Percentiles rank a stretch among this genome's conserved stretches.
These are phyloP conservation scores for Asteroscopus sphinx DNA, from an alignment of 2,888 invertebrate genomes.

Conservation along the genomic window DNA sequence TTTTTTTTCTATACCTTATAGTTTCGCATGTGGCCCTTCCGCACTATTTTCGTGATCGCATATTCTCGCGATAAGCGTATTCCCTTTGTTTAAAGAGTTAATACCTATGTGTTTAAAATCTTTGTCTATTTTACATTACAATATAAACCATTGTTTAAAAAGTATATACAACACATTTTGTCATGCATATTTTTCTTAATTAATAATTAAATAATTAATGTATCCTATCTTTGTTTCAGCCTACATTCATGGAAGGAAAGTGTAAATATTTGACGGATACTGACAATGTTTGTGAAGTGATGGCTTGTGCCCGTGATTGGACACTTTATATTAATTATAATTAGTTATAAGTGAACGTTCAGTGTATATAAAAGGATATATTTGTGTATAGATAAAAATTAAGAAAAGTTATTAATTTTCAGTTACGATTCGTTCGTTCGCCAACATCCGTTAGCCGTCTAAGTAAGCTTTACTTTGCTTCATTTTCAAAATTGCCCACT, in stretches of 20 bases:
- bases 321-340: slow-evolving; percentile 7
- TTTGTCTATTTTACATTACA: too few species aligned
- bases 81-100: too few species aligned
- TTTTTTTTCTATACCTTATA: too few species aligned
- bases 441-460: background rate
- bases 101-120: too few species aligned
- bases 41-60: too few species aligned
- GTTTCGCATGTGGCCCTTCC: too few species aligned
- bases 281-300: slow-evolving; percentile 22
- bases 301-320: slow-evolving; percentile 7
- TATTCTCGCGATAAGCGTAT: too few species aligned
- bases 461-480: background rate
- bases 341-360: slow-evolving; percentile 16
- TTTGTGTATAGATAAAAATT: too few species aligned
- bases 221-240: slow-evolving; percentile 71
- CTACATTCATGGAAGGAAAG: slow-evolving; percentile 81
- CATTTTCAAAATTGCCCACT: slow-evolving; percentile 3
- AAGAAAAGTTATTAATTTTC: too few species aligned
- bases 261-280: slow-evolving; percentile 60
- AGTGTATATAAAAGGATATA: slow-evolving; percentile 8
- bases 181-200: background rate
- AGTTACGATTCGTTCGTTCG: too few species aligned
- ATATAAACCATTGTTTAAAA: too few species aligned
- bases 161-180: too few species aligned
- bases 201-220: slow-evolving; percentile 2